phyloP scores from a whole-genome alignment of 2,797 vertebrate genomes.

The Lindbergichthys nudifrons region DNA sequence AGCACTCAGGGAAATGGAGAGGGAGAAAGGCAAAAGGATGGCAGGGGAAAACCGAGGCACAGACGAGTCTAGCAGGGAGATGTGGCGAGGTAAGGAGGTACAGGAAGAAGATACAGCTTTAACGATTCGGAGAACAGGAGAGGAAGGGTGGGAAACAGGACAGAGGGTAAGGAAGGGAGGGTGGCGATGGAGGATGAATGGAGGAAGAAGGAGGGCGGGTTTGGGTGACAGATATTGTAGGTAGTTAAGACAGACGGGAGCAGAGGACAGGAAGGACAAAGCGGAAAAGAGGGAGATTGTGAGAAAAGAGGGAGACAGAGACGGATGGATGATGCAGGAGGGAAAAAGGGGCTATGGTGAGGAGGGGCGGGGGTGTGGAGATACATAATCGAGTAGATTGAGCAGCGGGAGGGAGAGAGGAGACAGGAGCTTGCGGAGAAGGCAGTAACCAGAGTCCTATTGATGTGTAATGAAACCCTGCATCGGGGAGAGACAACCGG shows the following conservation, averaged over 20 bases:
- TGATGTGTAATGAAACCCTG: slow-evolving; percentile 77
- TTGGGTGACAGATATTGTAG: slow-evolving; percentile 47
- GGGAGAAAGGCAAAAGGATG: slow-evolving; percentile 34
- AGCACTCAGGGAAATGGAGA: slow-evolving; percentile 76
- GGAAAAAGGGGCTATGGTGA: slow-evolving; percentile 25
- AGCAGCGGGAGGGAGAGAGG: slow-evolving; percentile 36
- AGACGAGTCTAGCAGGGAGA: slow-evolving; percentile 21
- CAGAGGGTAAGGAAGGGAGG: slow-evolving; percentile 29
- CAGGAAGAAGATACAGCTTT: slow-evolving; percentile 31
- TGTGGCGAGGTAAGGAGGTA: slow-evolving; percentile 30
- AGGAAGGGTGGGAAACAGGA: slow-evolving; percentile 42
- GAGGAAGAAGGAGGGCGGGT: slow-evolving; percentile 15
- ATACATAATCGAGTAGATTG: slow-evolving; percentile 67
- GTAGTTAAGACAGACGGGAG: slow-evolving; percentile 52
- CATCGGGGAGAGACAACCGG: slow-evolving; percentile 50
- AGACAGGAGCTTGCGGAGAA: slow-evolving; percentile 59
- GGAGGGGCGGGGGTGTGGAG: slow-evolving; percentile 28
- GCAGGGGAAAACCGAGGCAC: slow-evolving; percentile 22
- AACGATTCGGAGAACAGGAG: slow-evolving; percentile 24
- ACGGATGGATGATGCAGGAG: slow-evolving; percentile 52
- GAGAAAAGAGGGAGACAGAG: slow-evolving; percentile 51
- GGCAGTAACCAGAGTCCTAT: slow-evolving; percentile 73
- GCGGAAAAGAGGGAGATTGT: slow-evolving; percentile 42
- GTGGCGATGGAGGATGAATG: slow-evolving; percentile 19
- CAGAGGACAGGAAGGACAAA: slow-evolving; percentile 70